Base-by-base conservation (phyloP, 2,113 vertebrate species). In the Solea senegalensis region DNA sequence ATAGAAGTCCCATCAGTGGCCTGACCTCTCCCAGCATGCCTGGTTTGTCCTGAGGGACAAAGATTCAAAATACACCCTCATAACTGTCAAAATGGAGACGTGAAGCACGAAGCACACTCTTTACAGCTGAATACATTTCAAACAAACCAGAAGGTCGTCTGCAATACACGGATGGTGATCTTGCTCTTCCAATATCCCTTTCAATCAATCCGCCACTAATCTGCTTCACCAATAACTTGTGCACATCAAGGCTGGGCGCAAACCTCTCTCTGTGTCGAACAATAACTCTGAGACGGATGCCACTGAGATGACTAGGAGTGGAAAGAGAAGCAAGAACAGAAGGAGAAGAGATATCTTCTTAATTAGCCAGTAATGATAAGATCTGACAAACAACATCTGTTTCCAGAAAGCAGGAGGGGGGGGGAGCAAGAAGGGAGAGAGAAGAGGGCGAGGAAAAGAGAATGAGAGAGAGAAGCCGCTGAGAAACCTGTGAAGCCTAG, bases 301-400 rank as follows among this genome's bases (percentile, higher is more conserved):
- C 85, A 88, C 70, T 0, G 69, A 78, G 75, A 84, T 86, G 69
- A 60, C 81, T 72, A 80, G 72, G 88, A 82, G 89, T 90, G 85
- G 86, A 89, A 71, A 89, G 87, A 92, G 84, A 90, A 88, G 80
- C 74, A 83, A 78, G 77, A 94, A 90, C 85, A 91, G 90, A 91
- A 91, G 78, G 72, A 89, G 90, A 86, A 88, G 73, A 89, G 83
- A 92, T 92, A 89, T 85, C 91, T 90, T 83, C 86, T 94, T 94
- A 95, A 95, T 94, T 93, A 80, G 87, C 82, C 89, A 94, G 92
- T 94, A 94, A 94, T 94, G 92, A 94, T 94, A 92, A 91, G 92
- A 94, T 94, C 92, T 94, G 94, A 94, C 93, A 94, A 94, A 94
- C 93, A 94, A 94, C 92, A 94, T 93, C 92, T 94, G 92, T 92